Conservation (phyloP, 2,888 invertebrate genomes). For the Cantharis flavilabris region DNA sequence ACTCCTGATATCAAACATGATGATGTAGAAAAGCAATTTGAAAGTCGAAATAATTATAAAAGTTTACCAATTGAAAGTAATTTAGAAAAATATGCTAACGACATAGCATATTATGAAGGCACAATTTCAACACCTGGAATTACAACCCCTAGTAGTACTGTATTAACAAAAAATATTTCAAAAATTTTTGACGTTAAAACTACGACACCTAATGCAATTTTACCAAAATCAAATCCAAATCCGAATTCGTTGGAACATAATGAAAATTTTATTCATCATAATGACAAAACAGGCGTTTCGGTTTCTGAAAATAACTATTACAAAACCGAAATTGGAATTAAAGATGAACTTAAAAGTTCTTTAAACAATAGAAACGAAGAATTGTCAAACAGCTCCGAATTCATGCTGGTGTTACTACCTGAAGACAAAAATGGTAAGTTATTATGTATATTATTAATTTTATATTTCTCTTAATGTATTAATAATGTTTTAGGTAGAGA, state of each 20-base stretch:
- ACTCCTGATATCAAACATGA: constrained; percentile 52
- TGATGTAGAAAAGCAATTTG: not conserved
- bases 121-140: not conserved
- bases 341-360: not conserved
- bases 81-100: not conserved
- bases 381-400: constrained; percentile 73
- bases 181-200: not conserved
- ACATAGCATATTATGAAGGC: not conserved
- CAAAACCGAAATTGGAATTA: not conserved
- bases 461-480: not conserved
- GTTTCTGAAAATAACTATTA: not conserved
- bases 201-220: not conserved
- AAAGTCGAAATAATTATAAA: too few species aligned
- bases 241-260: not conserved
- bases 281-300: not conserved
- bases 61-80: not conserved
- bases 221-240: not conserved
- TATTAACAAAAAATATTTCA: not conserved
- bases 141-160: not conserved
- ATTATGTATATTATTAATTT: not conserved
- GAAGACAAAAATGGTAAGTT: constrained; percentile 48
- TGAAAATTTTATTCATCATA: not conserved
- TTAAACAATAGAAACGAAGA: constrained; percentile 53
- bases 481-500: constrained; percentile 34
- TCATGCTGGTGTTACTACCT: constrained; percentile 73